phyloP scores from a whole-genome alignment of 2,888 invertebrate species.

The Drosophila testacea region DNA sequence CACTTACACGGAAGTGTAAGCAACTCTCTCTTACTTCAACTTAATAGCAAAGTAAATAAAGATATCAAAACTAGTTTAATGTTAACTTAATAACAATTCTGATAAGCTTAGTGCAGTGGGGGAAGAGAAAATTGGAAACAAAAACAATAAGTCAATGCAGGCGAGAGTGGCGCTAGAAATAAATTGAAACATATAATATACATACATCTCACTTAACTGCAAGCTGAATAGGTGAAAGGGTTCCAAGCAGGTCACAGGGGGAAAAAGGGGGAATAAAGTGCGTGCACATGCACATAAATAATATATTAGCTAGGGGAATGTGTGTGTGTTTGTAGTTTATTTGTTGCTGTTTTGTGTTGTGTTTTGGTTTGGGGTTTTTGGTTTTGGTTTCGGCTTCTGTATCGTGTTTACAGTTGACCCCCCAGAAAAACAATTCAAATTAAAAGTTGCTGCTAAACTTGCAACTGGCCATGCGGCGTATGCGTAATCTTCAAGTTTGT shows the following conservation, averaged over 20 bases:
- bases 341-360: slow-evolving; percentile 23
- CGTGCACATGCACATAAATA: slow-evolving; percentile 54
- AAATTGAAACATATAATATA: slow-evolving; percentile 53
- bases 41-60: not conserved
- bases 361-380: slow-evolving; percentile 34
- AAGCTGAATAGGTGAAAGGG: slow-evolving; percentile 9
- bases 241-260: not conserved
- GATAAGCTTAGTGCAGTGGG: slow-evolving; percentile 22
- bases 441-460: slow-evolving; percentile 29
- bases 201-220: slow-evolving; percentile 50
- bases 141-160: slow-evolving; percentile 52
- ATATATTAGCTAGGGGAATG: slow-evolving; percentile 40
- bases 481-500: slow-evolving; percentile 38
- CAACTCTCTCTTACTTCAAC: not conserved
- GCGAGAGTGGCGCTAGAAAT: slow-evolving; percentile 35
- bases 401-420: slow-evolving; percentile 13
- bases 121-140: slow-evolving; percentile 28
- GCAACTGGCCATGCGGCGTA: slow-evolving; percentile 40
- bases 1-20: no score
- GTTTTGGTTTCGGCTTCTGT: slow-evolving; percentile 23
- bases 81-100: slow-evolving; percentile 3
- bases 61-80: slow-evolving; percentile 2
- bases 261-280: slow-evolving; percentile 18
- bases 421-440: slow-evolving; percentile 39
- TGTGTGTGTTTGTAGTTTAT: slow-evolving; percentile 31